Evolutionary conservation across 2,888 invertebrate genomes (phyloP).

Genomic region (Choreutis nemorana): DNA sequence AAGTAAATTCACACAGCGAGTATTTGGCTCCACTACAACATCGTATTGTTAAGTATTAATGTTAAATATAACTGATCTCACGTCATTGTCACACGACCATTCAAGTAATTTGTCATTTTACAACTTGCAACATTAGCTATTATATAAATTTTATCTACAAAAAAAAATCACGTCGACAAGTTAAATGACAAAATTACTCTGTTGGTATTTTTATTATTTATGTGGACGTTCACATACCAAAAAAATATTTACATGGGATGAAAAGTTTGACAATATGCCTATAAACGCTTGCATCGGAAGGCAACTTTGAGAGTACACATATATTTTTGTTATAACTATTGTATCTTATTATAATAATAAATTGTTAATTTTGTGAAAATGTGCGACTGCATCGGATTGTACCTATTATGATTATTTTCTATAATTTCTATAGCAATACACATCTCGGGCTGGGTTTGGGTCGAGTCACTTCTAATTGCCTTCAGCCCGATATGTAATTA

Average conservation of each 20-base stretch:
- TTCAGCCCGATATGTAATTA: conserved; percentile 20
- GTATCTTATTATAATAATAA: conserved; percentile 32
- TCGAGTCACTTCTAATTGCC: conserved; percentile 18
- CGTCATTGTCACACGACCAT: conserved; percentile 52
- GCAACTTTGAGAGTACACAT: conserved; percentile 35
- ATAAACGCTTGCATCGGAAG: conserved; percentile 15
- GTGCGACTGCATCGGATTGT: conserved; percentile 46
- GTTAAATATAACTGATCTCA: conserved; percentile 62
- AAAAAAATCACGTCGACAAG: conserved; percentile 7
- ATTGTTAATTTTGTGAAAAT: conserved; percentile 48
- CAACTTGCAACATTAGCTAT: conserved; percentile 6
- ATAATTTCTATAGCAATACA: neutral
- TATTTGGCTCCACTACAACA: too few species aligned
- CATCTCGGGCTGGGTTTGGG: conserved; percentile 8
- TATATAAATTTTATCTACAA: neutral
- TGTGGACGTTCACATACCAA: conserved; percentile 53
- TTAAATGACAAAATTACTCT: conserved; percentile 34
- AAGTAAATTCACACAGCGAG: too few species aligned
- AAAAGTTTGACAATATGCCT: conserved; percentile 26
- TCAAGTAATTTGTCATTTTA: conserved; percentile 35
- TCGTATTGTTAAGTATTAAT: conserved; percentile 60
- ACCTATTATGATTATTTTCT: conserved; percentile 17
- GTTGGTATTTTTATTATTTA: conserved; percentile 35
- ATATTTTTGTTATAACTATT: conserved; percentile 54
- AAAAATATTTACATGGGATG: conserved; percentile 28